Conservation (phyloP, 2,888 invertebrate species). For the Sphaerophoria rueppellii region DNA sequence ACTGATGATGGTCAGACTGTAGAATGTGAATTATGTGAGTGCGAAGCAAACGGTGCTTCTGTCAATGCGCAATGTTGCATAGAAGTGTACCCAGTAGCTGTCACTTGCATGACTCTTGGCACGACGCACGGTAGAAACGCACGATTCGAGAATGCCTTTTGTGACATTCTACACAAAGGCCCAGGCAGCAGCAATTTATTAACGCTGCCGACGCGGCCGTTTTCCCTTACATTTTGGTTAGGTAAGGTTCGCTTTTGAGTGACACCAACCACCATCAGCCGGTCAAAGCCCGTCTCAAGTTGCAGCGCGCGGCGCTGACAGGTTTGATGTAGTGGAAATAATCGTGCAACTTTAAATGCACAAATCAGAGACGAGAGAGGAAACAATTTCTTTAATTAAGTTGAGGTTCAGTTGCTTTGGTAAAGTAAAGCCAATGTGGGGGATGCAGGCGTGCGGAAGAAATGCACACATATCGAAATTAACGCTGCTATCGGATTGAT, state of each 20-base stretch:
- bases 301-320: constrained; percentile 67
- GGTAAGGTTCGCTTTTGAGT: constrained; percentile 23
- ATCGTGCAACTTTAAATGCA: constrained; percentile 66
- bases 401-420: constrained; percentile 57
- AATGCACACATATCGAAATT: neutral
- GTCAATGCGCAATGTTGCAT: constrained; percentile 59
- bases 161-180: constrained; percentile 43
- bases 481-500: constrained; percentile 42
- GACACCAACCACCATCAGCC: constrained; percentile 21
- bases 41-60: constrained; percentile 48
- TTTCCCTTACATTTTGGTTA: constrained; percentile 19
- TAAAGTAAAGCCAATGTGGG: constrained; percentile 9
- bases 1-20: constrained; percentile 3
- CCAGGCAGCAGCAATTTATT: constrained; percentile 62
- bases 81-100: constrained; percentile 40
- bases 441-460: constrained; percentile 4
- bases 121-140: too few relatives aligned
- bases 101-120: constrained; percentile 59
- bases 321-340: constrained; percentile 73
- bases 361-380: constrained; percentile 64
- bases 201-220: constrained; percentile 15
- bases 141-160: constrained; percentile 39
- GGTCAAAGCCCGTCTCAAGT: constrained; percentile 34
- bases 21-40: constrained; percentile 65
- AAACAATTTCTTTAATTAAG: constrained; percentile 71